Evolutionary conservation across 2,113 vertebrate genomes (phyloP).

Genomic region (Corythoichthys intestinalis): DNA sequence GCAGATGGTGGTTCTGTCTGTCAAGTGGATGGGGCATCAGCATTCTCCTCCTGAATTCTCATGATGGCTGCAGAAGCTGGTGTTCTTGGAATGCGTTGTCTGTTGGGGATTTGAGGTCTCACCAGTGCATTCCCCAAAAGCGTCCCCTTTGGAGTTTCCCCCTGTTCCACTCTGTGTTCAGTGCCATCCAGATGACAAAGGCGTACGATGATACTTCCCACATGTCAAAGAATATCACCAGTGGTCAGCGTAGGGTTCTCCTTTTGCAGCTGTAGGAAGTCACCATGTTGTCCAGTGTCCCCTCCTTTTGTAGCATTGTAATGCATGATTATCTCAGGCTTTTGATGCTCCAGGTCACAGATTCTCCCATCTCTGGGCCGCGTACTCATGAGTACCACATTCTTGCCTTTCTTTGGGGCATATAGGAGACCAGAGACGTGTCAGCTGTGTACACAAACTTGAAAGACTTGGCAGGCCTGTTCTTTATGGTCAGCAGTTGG

Average conservation of each 20-base stretch:
- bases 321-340: not conserved
- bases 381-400: constrained; percentile 3
- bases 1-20: constrained; percentile 2
- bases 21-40: not conserved
- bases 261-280: constrained; percentile 11
- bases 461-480: constrained; percentile 4
- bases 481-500: not conserved
- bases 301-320: constrained; percentile 4
- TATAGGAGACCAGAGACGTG: not conserved
- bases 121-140: constrained; percentile 10
- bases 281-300: constrained; percentile 15
- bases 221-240: constrained; percentile 6
- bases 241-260: constrained; percentile 6
- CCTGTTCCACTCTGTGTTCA: constrained; percentile 5
- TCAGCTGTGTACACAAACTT: not conserved
- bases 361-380: not conserved
- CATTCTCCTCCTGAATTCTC: constrained; percentile 9
- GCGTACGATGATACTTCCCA: not conserved
- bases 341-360: not conserved
- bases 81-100: not conserved
- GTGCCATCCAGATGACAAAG: constrained; percentile 9
- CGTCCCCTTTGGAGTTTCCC: constrained; percentile 6
- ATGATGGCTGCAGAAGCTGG: constrained; percentile 9
- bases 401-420: constrained; percentile 9
- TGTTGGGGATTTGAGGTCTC: constrained; percentile 7